Percentiles rank a stretch among this genome's conserved stretches.
Conservation (phyloP, 2,113 vertebrate genomes). For the Grammomys surdaster region DNA sequence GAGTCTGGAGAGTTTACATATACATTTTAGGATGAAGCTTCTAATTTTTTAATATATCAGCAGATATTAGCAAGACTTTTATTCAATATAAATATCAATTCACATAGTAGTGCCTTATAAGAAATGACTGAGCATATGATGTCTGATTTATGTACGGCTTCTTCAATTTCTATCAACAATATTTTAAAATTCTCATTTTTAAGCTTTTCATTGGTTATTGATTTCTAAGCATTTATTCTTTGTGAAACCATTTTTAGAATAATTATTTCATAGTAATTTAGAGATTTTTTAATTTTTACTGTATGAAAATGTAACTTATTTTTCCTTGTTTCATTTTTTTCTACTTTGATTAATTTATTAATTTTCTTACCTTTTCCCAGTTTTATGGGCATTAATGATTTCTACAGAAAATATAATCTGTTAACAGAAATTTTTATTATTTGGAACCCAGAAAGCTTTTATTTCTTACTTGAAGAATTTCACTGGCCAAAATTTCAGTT, state of each 20-base stretch:
- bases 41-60: neutral
- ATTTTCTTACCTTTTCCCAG: neutral
- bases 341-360: neutral
- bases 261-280: too few species aligned
- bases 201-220: neutral
- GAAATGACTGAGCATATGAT: neutral
- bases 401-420: too few species aligned
- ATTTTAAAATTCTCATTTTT: neutral
- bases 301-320: neutral
- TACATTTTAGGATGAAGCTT: neutral
- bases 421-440: too few species aligned
- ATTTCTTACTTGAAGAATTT: neutral
- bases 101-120: neutral
- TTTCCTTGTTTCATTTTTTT: neutral
- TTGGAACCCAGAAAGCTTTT: neutral
- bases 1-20: neutral
- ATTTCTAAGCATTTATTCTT: neutral
- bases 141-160: neutral
- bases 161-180: neutral
- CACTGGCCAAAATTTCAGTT: neutral
- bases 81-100: neutral
- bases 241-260: neutral
- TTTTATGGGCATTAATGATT: too few species aligned
- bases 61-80: neutral
- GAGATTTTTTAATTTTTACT: neutral